Percentiles rank a stretch among this genome's conserved stretches.
Evolutionary conservation across 2,888 invertebrate species (phyloP).

Genomic region (Diploptera punctata): DNA sequence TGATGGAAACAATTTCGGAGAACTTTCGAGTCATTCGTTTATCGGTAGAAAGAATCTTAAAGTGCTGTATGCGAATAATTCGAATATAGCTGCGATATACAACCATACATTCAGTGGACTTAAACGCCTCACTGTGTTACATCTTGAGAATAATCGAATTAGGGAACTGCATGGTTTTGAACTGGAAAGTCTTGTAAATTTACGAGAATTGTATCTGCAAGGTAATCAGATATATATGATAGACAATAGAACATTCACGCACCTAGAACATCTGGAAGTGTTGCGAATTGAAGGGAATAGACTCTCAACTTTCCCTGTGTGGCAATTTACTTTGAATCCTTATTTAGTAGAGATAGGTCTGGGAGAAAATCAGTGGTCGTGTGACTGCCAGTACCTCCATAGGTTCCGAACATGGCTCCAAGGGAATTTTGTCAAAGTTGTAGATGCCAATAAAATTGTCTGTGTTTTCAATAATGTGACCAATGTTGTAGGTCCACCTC

Average conservation of each 20-base stretch:
- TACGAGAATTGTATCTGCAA: conserved; percentile 87
- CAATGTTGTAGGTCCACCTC: conserved; percentile 70
- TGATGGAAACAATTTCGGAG: conserved; percentile 89
- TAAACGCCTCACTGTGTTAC: conserved; percentile 77
- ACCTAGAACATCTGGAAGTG: conserved; percentile 82
- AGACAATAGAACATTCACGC: conserved; percentile 84
- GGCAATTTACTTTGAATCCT: conserved; percentile 84
- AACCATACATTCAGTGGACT: conserved; percentile 92
- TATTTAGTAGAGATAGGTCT: conserved; percentile 87
- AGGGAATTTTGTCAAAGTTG: conserved; percentile 79
- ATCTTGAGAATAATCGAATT: conserved; percentile 87
- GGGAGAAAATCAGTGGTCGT: conserved; percentile 88
- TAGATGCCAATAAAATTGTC: conserved; percentile 76
- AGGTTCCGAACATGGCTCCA: conserved; percentile 82
- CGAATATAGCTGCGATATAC: conserved; percentile 82
- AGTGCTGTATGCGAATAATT: conserved; percentile 87
- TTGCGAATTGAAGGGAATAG: conserved; percentile 85
- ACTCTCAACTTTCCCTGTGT: conserved; percentile 81
- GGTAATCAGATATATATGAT: conserved; percentile 83
- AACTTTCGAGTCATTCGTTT: conserved; percentile 87
- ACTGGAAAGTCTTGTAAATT: conserved; percentile 78
- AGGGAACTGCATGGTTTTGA: conserved; percentile 82
- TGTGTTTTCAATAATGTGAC: conserved; percentile 79
- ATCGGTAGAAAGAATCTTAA: conserved; percentile 90
- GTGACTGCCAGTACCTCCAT: conserved; percentile 85